These are phyloP conservation scores for Mormyrus proboscirostris DNA, from an alignment of 2,797 vertebrate species.

Conservation along the genomic window DNA sequence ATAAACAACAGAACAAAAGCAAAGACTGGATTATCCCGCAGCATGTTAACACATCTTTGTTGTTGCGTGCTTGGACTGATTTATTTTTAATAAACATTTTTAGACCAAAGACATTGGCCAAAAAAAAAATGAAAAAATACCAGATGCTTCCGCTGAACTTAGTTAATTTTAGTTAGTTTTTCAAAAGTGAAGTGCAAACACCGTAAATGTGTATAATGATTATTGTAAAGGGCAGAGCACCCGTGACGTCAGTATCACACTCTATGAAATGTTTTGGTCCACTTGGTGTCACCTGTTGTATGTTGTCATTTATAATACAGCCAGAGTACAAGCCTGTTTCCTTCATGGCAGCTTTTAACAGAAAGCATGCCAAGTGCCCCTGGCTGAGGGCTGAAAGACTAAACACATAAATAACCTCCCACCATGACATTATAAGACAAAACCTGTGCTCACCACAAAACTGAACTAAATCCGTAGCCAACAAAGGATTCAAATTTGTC, in stretches of 20 bases:
- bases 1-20: neutral
- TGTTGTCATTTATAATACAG: neutral
- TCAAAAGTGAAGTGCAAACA: neutral
- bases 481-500: neutral
- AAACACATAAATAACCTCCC: neutral
- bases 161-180: neutral
- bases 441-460: neutral
- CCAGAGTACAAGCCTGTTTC: neutral
- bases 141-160: neutral
- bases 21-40: neutral
- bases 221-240: neutral
- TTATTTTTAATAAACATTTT: neutral
- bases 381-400: neutral
- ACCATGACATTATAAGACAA: neutral
- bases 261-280: neutral
- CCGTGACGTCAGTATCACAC: neutral
- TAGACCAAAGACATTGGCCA: neutral
- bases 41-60: neutral
- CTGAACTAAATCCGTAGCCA: neutral
- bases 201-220: neutral
- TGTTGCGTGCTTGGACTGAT: neutral
- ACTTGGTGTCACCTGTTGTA: slow-evolving; percentile 2
- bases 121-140: neutral
- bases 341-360: neutral
- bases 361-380: neutral